Percentiles rank a stretch among this genome's conserved stretches.
phyloP scores from a whole-genome alignment of 2,888 invertebrate genomes.

The Vannuccia rotundouncinata region DNA sequence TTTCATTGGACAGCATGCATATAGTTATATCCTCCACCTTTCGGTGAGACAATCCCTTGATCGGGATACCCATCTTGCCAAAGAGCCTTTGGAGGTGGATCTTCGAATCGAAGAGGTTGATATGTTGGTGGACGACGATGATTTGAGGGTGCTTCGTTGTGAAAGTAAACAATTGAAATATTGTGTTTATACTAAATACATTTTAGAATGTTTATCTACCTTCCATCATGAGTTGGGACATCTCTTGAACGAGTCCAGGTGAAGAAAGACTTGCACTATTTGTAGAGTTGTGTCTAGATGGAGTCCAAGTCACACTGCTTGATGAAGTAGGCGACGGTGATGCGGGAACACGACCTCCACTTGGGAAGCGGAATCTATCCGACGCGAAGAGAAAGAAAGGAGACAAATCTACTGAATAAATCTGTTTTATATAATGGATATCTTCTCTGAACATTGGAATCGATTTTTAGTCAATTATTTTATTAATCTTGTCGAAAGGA shows the following conservation, averaged over 20 bases:
- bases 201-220: neutral
- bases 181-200: neutral
- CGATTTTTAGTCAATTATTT: too few species aligned
- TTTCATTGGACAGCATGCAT: too few species aligned
- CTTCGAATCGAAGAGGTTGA: neutral
- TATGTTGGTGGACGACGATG: neutral
- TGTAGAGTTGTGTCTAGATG: neutral
- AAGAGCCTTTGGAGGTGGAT: neutral
- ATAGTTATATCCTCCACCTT: neutral
- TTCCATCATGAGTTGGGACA: neutral
- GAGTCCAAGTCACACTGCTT: neutral
- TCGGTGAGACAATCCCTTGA: neutral
- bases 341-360: neutral
- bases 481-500: too few species aligned
- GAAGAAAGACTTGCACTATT: neutral
- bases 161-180: too few species aligned
- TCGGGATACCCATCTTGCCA: neutral
- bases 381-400: too few species aligned
- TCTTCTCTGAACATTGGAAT: too few species aligned
- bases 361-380: neutral
- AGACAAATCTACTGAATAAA: too few species aligned
- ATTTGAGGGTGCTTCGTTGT: neutral
- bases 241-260: neutral
- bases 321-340: neutral
- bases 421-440: too few species aligned